Conservation (phyloP, 1,140 invertebrate species). For the Tetraneura akinire region DNA sequence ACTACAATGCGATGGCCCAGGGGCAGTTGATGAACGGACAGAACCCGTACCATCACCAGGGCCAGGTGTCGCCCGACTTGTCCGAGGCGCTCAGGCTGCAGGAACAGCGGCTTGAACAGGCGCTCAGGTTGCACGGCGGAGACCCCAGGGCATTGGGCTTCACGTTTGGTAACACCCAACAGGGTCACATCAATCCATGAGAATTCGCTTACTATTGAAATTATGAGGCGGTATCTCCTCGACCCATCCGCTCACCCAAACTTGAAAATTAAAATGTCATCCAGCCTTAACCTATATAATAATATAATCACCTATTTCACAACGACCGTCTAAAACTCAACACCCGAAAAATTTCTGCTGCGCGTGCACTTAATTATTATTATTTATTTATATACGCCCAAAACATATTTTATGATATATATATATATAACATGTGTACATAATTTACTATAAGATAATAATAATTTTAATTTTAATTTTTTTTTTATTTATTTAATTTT, state of each 20-base stretch:
- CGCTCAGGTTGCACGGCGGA: conserved; percentile 72
- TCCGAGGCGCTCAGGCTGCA: conserved; percentile 75
- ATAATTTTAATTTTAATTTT: not conserved
- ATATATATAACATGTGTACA: not conserved
- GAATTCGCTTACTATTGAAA: conserved; percentile 21
- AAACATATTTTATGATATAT: no score
- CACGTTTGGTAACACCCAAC: conserved; percentile 60
- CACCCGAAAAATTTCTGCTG: not conserved
- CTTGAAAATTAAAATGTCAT: no score
- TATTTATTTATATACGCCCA: not conserved
- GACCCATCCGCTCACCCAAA: no score
- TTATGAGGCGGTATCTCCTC: not conserved
- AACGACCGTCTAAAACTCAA: not conserved
- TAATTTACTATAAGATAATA: no score
- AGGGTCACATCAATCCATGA: conserved; percentile 57
- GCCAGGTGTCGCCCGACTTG: conserved; percentile 64
- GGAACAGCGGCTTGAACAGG: conserved; percentile 79
- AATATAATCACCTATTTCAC: not conserved
- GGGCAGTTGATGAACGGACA: conserved; percentile 52
- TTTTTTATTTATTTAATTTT: not conserved
- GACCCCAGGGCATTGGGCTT: conserved; percentile 69
- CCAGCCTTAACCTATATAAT: not conserved
- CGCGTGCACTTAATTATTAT: conserved; percentile 19
- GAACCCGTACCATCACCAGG: conserved; percentile 55
- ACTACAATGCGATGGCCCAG: conserved; percentile 52